Evolutionary conservation across 2,888 invertebrate species (phyloP).

Genomic region (Stenchaetothrips biformis): DNA sequence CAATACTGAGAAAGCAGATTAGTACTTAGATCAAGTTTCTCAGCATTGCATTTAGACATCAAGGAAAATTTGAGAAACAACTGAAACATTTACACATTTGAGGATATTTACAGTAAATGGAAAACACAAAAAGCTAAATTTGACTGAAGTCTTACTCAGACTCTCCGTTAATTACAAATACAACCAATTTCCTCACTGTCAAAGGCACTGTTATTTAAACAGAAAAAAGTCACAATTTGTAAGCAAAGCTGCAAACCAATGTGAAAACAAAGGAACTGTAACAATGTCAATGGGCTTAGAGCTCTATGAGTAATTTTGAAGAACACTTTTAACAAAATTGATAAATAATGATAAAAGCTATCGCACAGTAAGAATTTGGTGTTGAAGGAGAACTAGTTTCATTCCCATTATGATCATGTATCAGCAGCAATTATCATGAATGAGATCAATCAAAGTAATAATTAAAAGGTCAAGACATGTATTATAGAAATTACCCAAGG

Average conservation of each 20-base stretch:
- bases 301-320: no score
- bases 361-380: no score
- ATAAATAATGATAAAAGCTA: no score
- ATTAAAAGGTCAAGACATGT: background rate
- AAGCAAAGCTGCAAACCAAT: no score
- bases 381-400: no score
- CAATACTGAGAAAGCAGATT: background rate
- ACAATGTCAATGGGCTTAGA: no score
- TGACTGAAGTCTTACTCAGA: background rate
- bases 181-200: background rate
- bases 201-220: no score
- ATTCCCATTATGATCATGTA: no score
- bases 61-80: background rate
- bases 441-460: conserved; percentile 8
- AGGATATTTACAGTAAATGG: background rate
- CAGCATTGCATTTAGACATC: background rate
- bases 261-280: no score
- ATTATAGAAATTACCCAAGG: background rate
- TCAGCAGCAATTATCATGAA: background rate
- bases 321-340: no score
- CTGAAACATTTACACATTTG: background rate
- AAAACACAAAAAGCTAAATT: background rate
- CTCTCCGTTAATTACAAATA: no score
- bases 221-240: no score
- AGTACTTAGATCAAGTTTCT: background rate